Base-by-base conservation (phyloP, 1,140 invertebrate genomes). In the Lepidurus arcticus region DNA sequence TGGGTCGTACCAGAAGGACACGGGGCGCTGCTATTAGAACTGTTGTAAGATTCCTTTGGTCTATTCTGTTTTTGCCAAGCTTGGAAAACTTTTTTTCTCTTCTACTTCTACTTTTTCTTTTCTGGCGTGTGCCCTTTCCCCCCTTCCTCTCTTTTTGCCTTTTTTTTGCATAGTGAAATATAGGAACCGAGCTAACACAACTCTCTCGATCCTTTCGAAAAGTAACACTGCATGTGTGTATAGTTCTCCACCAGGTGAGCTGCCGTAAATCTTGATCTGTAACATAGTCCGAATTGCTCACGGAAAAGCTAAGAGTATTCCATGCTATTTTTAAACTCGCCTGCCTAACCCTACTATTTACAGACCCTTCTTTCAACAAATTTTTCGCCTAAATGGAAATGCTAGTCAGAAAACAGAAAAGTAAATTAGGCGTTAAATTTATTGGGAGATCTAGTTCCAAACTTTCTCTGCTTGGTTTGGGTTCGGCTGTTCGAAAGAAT, bases 211-310 rank as follows among this genome's bases (percentile, higher is more conserved):
- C 16, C n/a, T 34, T 34, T 34, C 34, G 34, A 34, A 65, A 13
- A 65, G 53, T 65, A 65, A 21, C 53, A 9, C 16, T 65, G 53
- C n/a, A 13, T 65, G 21, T 65, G 53, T 65, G 53, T 65, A n/a
- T 65, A 65, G 53, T 21, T 65, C 53, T 21, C 53, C 16, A 65
- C 53, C 53, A 65, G 53, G 53, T 65, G 53, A 65, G 53, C 53
- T 21, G 53, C 53, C 53, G 7, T 65, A 65, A 65, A 65, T 65
- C 53, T 65, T 65, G 9, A 65, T 65, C 9, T 65, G 53, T 65
- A 65, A 65, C 53, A 65, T 65, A 65, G 53, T 65, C 53, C 3
- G 53, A 65, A n/a, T 65, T 65, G 16, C 53, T 65, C 21, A 21
- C 6, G 21, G 53, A 47, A 10, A 16, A 65, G 21, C 16, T n/a